Conservation (phyloP, 2,113 vertebrate species). For the Erythrolamprus reginae region DNA sequence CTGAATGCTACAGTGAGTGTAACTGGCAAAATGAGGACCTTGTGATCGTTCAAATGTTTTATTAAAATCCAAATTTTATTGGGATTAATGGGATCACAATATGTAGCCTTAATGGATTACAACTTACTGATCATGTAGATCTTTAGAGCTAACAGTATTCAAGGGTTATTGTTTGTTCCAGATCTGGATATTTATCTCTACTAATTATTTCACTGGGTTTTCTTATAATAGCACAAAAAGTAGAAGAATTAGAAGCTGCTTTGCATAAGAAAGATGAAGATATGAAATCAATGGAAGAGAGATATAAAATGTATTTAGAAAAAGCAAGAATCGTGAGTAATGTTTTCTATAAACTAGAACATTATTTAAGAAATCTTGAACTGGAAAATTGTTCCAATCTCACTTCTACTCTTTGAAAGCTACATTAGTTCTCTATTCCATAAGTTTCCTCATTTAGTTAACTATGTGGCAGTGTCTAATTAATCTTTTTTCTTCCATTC, state of each 20-base stretch:
- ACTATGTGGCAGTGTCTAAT: background rate
- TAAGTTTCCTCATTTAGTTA: background rate
- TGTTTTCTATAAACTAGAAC: background rate
- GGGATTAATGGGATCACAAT: background rate
- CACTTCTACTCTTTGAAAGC: background rate
- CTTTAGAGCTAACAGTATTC: background rate
- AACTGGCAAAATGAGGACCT: background rate
- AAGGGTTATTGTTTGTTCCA: background rate
- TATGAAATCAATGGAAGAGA: conserved; percentile 97
- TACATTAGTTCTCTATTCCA: background rate
- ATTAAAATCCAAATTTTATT: background rate
- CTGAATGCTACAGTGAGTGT: background rate
- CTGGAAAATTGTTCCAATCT: background rate
- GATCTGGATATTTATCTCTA: background rate
- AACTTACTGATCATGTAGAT: background rate
- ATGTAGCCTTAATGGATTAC: background rate
- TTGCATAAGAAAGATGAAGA: conserved; percentile 97
- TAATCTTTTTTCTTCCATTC: background rate
- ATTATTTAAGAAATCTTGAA: background rate
- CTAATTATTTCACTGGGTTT: background rate
- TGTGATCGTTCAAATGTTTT: background rate
- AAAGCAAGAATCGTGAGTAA: conserved; percentile 92
- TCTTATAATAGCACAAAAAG: conserved; percentile 75
- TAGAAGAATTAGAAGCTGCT: conserved; percentile 87
- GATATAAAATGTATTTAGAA: conserved; percentile 97